These are phyloP conservation scores for Pandemis corylana DNA, from an alignment of 2,888 invertebrate species.

Conservation along the genomic window DNA sequence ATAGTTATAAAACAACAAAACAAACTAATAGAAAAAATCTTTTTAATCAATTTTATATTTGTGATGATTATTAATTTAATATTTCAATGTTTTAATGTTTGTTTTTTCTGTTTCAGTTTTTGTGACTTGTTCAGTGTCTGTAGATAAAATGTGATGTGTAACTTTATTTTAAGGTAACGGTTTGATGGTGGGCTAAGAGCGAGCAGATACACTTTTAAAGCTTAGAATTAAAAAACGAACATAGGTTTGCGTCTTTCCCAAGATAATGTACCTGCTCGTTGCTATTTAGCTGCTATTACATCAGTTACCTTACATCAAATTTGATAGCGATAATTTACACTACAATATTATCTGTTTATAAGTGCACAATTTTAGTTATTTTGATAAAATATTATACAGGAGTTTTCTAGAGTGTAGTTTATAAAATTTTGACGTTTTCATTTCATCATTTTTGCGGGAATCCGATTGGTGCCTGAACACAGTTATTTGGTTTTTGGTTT, in stretches of 20 bases:
- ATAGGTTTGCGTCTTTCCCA: neutral
- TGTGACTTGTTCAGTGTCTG: conserved; percentile 12
- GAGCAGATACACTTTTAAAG: neutral
- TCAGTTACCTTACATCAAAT: neutral
- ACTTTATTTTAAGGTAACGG: neutral
- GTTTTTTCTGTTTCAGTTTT: conserved; percentile 15
- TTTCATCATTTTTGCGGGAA: neutral
- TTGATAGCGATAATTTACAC: conserved; percentile 7
- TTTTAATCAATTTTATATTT: neutral
- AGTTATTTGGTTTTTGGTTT: no score
- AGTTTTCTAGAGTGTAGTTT: conserved; percentile 18
- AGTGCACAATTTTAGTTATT: conserved; percentile 1
- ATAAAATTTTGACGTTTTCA: neutral
- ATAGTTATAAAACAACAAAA: no score
- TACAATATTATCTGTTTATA: neutral
- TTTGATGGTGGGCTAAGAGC: neutral
- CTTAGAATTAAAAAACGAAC: neutral
- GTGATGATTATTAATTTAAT: neutral
- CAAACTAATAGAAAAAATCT: no score
- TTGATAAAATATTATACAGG: conserved; percentile 20
- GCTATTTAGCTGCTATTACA: neutral
- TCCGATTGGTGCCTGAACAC: no score
- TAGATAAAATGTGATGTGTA: neutral
- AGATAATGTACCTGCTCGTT: neutral
- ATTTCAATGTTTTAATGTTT: no score